phyloP scores from a whole-genome alignment of 1,140 invertebrate species.

The Listronotus oregonensis region DNA sequence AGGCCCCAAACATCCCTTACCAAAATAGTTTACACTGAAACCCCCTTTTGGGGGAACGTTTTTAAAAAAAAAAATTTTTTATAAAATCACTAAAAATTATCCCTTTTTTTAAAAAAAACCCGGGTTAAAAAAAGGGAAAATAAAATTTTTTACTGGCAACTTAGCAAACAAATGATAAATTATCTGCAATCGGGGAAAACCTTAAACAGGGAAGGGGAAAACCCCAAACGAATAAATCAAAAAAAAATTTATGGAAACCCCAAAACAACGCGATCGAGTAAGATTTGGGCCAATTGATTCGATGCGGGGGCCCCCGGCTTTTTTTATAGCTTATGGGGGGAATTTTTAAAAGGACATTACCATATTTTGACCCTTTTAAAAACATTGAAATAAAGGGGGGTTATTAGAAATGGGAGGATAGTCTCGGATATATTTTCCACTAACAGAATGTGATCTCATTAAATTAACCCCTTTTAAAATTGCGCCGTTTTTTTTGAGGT shows the following conservation, averaged over 20 bases:
- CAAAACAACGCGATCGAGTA: conserved; percentile 28
- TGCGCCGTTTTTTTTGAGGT: conserved; percentile 29
- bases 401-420: conserved; percentile 38
- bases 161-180: conserved; percentile 20
- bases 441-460: conserved; percentile 33
- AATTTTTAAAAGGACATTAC: conserved; percentile 41
- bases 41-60: no score
- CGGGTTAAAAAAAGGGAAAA: not conserved
- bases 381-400: conserved; percentile 29
- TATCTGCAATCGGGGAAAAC: conserved; percentile 28
- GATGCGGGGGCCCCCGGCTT: conserved; percentile 20
- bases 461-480: conserved; percentile 35
- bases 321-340: conserved; percentile 32
- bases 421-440: conserved; percentile 24
- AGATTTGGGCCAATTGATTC: conserved; percentile 45
- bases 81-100: no score
- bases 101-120: no score
- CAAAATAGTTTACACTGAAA: no score
- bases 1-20: no score
- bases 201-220: conserved; percentile 21
- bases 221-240: conserved; percentile 39
- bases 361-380: conserved; percentile 41
- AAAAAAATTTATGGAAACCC: conserved; percentile 37
- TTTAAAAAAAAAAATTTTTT: no score
- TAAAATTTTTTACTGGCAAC: not conserved